Evolutionary conservation across 53 echinoderm and acorn worm genomes (phyloP), one percentile per base, ranked within the genome.

Genomic region (Luidia sarsii): DNA sequence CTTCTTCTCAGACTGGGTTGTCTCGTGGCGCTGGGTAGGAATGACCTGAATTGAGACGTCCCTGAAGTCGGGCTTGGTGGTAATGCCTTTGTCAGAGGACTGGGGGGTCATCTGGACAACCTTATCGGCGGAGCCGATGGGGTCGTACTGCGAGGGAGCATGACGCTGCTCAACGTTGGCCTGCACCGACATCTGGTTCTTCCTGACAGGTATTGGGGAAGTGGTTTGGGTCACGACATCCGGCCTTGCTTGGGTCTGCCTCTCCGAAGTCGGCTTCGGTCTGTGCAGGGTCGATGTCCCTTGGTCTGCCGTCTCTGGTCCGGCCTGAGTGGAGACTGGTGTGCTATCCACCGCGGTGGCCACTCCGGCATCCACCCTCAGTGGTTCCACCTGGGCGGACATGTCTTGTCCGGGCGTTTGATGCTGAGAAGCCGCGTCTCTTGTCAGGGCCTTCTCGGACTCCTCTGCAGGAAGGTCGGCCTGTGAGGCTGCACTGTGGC

Each of bases 251-350:
- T 84, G 84, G 7, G 84, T 71, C 20, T 64, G 72, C 51, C 36
- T 49, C 30, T 84, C 84, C 39, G 62, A 73, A 28, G 63, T 63
- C 15, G 43, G 61, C 11, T 38, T 59, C n/a, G 24, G 20, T 39
- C 41, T 64, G 36, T 71, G 34, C 43, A 9, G 49, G 18, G 84
- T 84, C 50, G 29, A 72, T 20, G 73, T 84, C 38, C 73, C 84
- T 52, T 73, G 72, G 20, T 84, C 84, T 14, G 46, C n/a, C 31
- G 73, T 84, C 51, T 73, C 73, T 32, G 73, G 84, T 51, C 31
- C 64, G 21, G 57, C 72, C 46, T 84, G 84, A 21, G 73, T 84
- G 14, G 84, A 84, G 33, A 24, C 65, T 11, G 72, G 64, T 62
- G 50, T 51, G 27, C 57, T 84, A 29, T 62, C 73, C n/a, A 84